A percentile compares a stretch with the other conserved stretches of the same genome.
Conservation (phyloP, 1,140 invertebrate species). For the Aethina tumida region DNA sequence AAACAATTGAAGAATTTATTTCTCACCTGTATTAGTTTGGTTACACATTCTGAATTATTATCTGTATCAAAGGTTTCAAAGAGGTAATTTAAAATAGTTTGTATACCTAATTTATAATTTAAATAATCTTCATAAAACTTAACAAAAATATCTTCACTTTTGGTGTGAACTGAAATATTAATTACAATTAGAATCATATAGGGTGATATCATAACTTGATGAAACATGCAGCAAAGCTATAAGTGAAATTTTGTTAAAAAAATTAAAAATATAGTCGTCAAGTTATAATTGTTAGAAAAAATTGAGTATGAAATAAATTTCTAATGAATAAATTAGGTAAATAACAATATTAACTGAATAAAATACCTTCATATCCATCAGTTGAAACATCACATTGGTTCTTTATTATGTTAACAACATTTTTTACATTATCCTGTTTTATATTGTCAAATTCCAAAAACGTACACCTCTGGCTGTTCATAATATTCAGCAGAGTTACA, state of each 20-base stretch:
- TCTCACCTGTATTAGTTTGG: conserved; percentile 24
- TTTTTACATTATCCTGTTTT: conserved; percentile 15
- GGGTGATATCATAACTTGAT: too few relatives aligned
- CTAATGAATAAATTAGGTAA: too few relatives aligned
- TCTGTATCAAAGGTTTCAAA: conserved; percentile 12
- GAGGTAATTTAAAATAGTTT: conserved; percentile 12
- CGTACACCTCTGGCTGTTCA: conserved; percentile 10
- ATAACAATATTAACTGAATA: too few relatives aligned
- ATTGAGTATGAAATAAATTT: too few relatives aligned
- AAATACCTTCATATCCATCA: not conserved
- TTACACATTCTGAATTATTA: conserved; percentile 17
- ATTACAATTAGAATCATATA: too few relatives aligned
- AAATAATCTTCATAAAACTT: conserved; percentile 10
- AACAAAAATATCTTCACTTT: conserved; percentile 12
- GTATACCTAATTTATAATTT: not conserved
- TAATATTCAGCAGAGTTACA: conserved; percentile 9
- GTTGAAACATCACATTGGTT: not conserved
- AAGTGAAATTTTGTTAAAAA: too few relatives aligned
- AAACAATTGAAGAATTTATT: conserved; percentile 7
- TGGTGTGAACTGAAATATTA: not conserved
- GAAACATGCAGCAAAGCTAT: too few relatives aligned
- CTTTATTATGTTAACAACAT: conserved; percentile 12
- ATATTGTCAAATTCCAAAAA: conserved; percentile 19
- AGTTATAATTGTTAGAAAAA: too few relatives aligned
- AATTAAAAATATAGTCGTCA: too few relatives aligned